Evolutionary conservation across 2,797 vertebrate species (phyloP), one percentile per base, ranked within the genome.

Genomic region (Crax fasciolata): DNA sequence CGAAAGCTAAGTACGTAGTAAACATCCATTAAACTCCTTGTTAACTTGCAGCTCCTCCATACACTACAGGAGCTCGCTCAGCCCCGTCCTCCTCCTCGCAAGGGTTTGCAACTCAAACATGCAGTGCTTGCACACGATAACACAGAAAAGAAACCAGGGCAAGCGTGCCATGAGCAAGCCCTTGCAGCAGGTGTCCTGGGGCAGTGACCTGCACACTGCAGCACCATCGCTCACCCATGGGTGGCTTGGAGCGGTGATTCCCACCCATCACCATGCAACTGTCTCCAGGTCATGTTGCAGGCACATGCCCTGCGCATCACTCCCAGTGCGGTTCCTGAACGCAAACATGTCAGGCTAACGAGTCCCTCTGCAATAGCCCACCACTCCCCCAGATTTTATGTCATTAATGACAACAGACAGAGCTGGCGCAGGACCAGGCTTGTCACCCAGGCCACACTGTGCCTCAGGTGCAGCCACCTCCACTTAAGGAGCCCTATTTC

Each of bases 301-400:
- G 18, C 13, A 38, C 19, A 13, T 2, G 3, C 3, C 32, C 38
- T 1, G 8, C 52, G 6, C 46, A 6, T 1, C 2, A 4, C 44
- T 1, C 71, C 67, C 84, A 81, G 80, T 0, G 0, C 14, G 30
- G 77, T 2, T 95, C 32, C 71, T 74, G 71, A 62, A 73, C 0
- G 0, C 3, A 7, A 88, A 84, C 38, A 54, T 35, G 94, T 52
- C 84, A 66, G 84, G 77, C 41, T 67, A 78, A 6, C 48, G 21
- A 7, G 1, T 78, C 46, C 32, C 79, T 65, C 80, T 73, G 67
- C 52, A 87, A 41, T 0, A 58, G 24, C 55, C 68, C 2, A 2
- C 51, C 73, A 24, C 52, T n/a, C 16, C 58, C 18, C 32, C 52
- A 61, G 18, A 13, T 72, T 78, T 63, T 39, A 61, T 83, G 8